phyloP scores from a whole-genome alignment of 2,888 invertebrate genomes.

The Acanthosepion lycidas region DNA sequence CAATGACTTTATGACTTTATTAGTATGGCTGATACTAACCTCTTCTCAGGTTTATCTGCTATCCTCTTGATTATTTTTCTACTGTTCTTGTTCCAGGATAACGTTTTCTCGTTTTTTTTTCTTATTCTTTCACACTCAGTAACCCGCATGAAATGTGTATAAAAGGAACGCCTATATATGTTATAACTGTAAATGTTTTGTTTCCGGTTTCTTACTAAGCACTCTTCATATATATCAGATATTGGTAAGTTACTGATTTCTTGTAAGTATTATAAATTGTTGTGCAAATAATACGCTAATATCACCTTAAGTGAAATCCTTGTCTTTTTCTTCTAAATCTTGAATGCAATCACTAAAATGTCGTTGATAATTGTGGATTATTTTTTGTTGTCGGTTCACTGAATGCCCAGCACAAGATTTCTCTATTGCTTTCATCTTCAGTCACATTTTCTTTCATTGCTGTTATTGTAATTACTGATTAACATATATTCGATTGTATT shows the following conservation, averaged over 20 bases:
- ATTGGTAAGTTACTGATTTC: not conserved
- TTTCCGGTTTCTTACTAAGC: not conserved
- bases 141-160: not conserved
- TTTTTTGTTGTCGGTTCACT: not conserved
- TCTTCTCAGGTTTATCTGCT: too few relatives aligned
- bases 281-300: not conserved
- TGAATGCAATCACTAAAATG: not conserved
- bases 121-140: too few relatives aligned
- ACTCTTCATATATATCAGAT: not conserved
- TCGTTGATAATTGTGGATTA: not conserved
- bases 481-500: not conserved
- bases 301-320: not conserved
- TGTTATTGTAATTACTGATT: not conserved
- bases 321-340: not conserved
- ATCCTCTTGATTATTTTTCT: too few relatives aligned
- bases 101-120: too few relatives aligned
- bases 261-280: not conserved
- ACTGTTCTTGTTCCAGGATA: too few relatives aligned
- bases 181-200: not conserved
- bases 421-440: not conserved
- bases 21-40: too few relatives aligned
- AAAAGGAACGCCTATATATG: not conserved
- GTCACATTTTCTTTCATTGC: not conserved
- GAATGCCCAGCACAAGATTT: not conserved
- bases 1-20: too few relatives aligned